These are phyloP conservation scores for Abramis brama DNA, from an alignment of 2,113 vertebrate species.

Conservation along the genomic window DNA sequence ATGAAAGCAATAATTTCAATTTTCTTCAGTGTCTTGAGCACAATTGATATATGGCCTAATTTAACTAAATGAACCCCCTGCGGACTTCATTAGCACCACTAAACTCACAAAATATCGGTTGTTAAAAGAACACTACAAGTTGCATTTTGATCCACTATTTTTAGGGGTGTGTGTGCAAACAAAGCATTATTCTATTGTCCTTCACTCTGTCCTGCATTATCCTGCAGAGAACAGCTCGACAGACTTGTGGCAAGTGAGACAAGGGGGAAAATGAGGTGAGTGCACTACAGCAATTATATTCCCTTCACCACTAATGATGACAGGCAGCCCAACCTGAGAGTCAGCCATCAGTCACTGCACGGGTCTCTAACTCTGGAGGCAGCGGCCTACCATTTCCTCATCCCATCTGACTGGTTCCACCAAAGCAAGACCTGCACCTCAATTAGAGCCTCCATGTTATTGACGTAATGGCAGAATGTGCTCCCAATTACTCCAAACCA, in stretches of 20 bases:
- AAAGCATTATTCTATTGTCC: constrained; percentile 40
- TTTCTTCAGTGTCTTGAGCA: background rate
- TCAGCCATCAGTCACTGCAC: constrained; percentile 65
- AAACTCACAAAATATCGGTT: background rate
- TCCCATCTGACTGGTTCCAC: constrained; percentile 42
- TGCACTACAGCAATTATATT: constrained; percentile 62
- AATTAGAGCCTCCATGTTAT: constrained; percentile 64
- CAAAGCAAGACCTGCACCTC: constrained; percentile 50
- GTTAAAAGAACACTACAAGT: background rate
- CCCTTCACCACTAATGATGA: constrained; percentile 49
- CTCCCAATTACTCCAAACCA: constrained; percentile 67
- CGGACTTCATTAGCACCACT: constrained; percentile 23
- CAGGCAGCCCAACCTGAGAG: constrained; percentile 52
- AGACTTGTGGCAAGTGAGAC: constrained; percentile 38
- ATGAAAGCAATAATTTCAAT: constrained; percentile 21
- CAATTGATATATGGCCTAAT: constrained; percentile 4
- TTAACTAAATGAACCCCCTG: background rate
- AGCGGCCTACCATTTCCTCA: constrained; percentile 40
- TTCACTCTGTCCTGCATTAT: constrained; percentile 44
- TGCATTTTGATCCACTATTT: constrained; percentile 12
- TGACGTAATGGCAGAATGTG: constrained; percentile 55
- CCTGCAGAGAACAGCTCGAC: constrained; percentile 50
- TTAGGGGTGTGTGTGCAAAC: background rate
- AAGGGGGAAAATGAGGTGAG: constrained; percentile 40
- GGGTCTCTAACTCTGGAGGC: constrained; percentile 41